Evolutionary conservation across 2,113 vertebrate genomes (phyloP).

Genomic region (Chaenocephalus aceratus): DNA sequence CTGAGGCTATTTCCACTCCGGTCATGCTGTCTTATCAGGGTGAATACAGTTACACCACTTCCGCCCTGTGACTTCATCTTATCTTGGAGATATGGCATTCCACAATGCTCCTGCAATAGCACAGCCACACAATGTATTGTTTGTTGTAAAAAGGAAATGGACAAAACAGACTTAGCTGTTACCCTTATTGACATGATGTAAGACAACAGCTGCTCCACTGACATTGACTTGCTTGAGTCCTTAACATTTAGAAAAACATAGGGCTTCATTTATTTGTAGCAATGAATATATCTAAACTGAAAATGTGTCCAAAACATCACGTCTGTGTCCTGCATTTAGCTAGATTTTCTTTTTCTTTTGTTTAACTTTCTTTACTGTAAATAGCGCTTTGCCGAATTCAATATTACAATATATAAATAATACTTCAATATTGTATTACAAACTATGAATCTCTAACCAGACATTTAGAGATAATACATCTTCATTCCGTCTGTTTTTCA

Average conservation of each 20-base stretch:
- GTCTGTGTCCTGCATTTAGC: background rate
- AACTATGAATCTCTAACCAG: background rate
- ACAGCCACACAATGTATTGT: constrained; percentile 11
- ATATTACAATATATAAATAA: background rate
- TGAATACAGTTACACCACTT: constrained; percentile 34
- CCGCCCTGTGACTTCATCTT: background rate
- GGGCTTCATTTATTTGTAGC: background rate
- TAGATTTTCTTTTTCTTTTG: background rate
- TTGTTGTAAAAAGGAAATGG: background rate
- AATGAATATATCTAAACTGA: background rate
- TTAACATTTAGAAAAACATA: background rate
- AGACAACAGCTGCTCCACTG: background rate
- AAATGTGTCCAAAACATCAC: background rate
- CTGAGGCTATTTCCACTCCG: constrained; percentile 31
- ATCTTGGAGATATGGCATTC: constrained; percentile 13
- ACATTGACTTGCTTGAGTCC: background rate
- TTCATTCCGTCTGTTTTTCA: background rate
- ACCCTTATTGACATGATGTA: background rate
- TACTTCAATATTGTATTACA: background rate
- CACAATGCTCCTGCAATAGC: background rate
- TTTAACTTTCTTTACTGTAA: background rate
- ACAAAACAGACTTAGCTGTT: background rate
- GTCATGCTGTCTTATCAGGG: constrained; percentile 46
- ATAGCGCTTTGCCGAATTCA: background rate
- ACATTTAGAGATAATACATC: background rate